Base-by-base conservation (phyloP, 37 sponge, comb jelly and placozoan species). In the Axinella damicornis region DNA sequence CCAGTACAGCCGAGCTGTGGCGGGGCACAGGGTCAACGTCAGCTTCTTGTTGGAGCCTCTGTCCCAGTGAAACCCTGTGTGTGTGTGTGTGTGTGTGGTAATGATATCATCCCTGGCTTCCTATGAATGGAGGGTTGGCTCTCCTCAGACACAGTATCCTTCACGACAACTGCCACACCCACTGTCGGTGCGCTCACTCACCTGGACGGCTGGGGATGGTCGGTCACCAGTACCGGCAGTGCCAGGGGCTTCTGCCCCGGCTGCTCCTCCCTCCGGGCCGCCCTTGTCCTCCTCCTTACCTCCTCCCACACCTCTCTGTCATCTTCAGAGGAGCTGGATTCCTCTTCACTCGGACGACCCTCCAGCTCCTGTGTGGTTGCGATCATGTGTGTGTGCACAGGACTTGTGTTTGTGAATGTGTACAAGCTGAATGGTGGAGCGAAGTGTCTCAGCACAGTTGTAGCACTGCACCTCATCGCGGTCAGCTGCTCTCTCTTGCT, bases 251-350 rank as follows among this genome's bases (percentile, higher is more conserved):
- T 46, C 9, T 4, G 46, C 46, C 9, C 28, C 5, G 64, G 64
- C 12, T 27, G 27, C 64, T 27, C 12, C 28, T 27, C 64, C 64
- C 64, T 62, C 64, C 12, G 5, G 2, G 28, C 64, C 20, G 27
- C 31, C 20, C 34, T 18, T 57, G 28, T 58, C 55, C 16, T 56
- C 36, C 75, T 61, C 4, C 52, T 57, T 25, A 36, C 68, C 38
- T 65, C 76, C 67, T 38, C 63, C 84, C 84, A 65, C 17, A 24
- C 24, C 52, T 74, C 76, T 32, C 27, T 75, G 22, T 77, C 73
- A 55, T 83, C 92, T 58, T 87, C 91, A 5, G 78, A 87, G 53
- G 84, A 82, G 33, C 38, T 54, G 55, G 40, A 33, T 55, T 63
- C 71, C 34, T 60, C 71, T 54, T 83, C 76, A 77, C 74, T 81